These are phyloP conservation scores for Ceratothoa steindachneri DNA, from an alignment of 2,888 invertebrate species.

Conservation along the genomic window DNA sequence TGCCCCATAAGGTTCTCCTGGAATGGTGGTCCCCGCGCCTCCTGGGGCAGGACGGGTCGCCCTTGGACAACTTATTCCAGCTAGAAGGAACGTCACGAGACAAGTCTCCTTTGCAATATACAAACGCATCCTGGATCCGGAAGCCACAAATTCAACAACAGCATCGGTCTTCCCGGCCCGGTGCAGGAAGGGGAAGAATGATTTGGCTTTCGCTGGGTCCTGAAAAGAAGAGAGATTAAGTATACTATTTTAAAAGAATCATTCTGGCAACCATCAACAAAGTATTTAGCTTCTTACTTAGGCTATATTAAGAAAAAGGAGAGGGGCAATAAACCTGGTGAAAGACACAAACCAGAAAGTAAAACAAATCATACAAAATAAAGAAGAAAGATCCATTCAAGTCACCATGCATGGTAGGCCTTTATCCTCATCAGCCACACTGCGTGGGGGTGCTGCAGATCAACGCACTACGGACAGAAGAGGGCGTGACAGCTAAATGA, in stretches of 20 bases:
- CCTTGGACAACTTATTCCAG: slow-evolving; percentile 78
- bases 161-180: slow-evolving; percentile 85
- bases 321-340: no score
- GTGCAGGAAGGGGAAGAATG: slow-evolving; percentile 89
- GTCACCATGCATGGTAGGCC: no score
- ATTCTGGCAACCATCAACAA: neutral
- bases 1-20: slow-evolving; percentile 87
- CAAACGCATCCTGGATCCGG: slow-evolving; percentile 86
- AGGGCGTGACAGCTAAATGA: no score
- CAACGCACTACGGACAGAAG: no score
- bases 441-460: no score
- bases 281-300: no score
- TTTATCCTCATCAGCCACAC: no score
- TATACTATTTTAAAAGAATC: no score
- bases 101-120: slow-evolving; percentile 93
- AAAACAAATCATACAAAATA: no score
- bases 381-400: no score
- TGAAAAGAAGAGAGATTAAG: slow-evolving; percentile 7
- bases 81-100: slow-evolving; percentile 86
- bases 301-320: no score
- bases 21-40: slow-evolving; percentile 59
- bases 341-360: no score
- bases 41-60: slow-evolving; percentile 70
- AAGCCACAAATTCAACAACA: slow-evolving; percentile 93
- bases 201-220: slow-evolving; percentile 76